These are phyloP conservation scores for Metallyticus violacea DNA, from an alignment of 2,888 invertebrate genomes.

Conservation along the genomic window DNA sequence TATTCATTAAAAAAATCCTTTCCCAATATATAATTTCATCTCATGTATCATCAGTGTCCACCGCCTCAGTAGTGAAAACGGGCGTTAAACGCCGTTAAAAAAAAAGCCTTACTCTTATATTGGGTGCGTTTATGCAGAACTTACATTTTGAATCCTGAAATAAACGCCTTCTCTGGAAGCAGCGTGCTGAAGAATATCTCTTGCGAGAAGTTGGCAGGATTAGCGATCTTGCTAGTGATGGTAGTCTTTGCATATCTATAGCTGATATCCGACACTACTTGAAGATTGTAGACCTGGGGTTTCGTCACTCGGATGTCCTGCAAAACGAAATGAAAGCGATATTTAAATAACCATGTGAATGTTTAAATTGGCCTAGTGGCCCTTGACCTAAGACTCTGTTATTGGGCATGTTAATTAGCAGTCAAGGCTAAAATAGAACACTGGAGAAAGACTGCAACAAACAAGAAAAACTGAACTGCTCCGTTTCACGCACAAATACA, in stretches of 20 bases:
- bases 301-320: slow-evolving; percentile 1
- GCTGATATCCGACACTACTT: slow-evolving; percentile 59
- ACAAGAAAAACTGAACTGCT: neutral
- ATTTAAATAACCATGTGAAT: too few relatives aligned
- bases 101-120: too few relatives aligned
- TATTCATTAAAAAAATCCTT: too few relatives aligned
- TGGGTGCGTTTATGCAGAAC: slow-evolving; percentile 35
- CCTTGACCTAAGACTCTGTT: neutral
- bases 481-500: neutral
- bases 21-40: too few relatives aligned
- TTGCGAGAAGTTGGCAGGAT: slow-evolving; percentile 55
- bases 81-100: too few relatives aligned
- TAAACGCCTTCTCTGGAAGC: slow-evolving; percentile 67
- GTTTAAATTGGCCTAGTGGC: neutral
- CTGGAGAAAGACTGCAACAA: neutral
- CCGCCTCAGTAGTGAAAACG: too few relatives aligned
- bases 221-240: slow-evolving; percentile 61
- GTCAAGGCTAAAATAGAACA: neutral
- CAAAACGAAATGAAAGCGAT: neutral
- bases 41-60: too few relatives aligned
- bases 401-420: neutral
- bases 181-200: slow-evolving; percentile 64
- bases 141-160: slow-evolving; percentile 66
- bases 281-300: slow-evolving; percentile 58
- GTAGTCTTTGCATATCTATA: slow-evolving; percentile 64